Evolutionary conservation across 2,797 vertebrate genomes (phyloP), one percentile per base, ranked within the genome.

Genomic region (Zalophus californianus): DNA sequence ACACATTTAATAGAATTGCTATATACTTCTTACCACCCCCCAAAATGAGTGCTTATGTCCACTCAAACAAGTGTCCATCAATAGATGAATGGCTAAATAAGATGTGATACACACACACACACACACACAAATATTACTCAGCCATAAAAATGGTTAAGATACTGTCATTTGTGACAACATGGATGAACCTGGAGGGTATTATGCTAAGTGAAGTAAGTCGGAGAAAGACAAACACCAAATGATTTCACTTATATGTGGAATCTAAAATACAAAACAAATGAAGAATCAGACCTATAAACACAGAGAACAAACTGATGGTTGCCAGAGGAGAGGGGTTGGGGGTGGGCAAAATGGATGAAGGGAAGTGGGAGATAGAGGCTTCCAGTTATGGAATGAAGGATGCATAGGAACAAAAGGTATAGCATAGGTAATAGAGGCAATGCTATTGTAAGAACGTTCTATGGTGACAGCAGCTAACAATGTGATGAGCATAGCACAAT

Each of bases 31-130:
- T 64, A 77, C 25, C 2, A 6, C 7, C 9, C 52, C 60, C 44
- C 83, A 35, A 94, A 96, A 84, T 18, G 12, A 90, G 27, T 77
- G 73, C 25, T 92, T 94, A 41, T 87, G 66, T 58, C 21, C 38
- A 83, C 14, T 60, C 62, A 64, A 32, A 32, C 68, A 41, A 72
- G 68, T 72, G 35, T 72, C 68, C 18, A 23, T 72, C 35, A 72
- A 41, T 41, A 72, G 35, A 72, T 41, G 35, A 41, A 41, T 25
- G 35, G 35, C 35, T 72, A 70, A 38, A 38, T 70, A 72, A 72
- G 68, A 72, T 72, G 8, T 35, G 15, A n/a, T 16, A 68, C 64
- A 66, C 66, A 68, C 68, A 68, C 18, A 35, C 32, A 68, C 66
- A 38, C 68, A 70, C 68, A 38, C n/a, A 70, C 66, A 35, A 18